Conservation (phyloP, 2,113 vertebrate genomes). For the Oriolus oriolus region DNA sequence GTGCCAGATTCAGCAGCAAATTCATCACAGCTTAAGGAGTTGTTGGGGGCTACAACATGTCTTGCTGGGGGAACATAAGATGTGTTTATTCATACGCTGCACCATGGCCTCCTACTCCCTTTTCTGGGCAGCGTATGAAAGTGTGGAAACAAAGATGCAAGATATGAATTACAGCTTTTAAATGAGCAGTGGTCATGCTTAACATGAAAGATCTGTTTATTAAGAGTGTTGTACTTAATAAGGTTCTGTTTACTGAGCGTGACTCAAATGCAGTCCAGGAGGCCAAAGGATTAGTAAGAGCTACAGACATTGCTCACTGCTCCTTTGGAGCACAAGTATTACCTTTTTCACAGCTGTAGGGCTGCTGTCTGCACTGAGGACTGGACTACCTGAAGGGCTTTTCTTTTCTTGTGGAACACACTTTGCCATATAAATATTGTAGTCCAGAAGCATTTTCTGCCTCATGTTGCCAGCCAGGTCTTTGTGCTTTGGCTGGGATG, state of each 20-base stretch:
- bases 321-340: neutral
- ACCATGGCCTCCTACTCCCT: neutral
- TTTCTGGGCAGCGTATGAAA: neutral
- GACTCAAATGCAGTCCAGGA: neutral
- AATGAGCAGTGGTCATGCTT: neutral
- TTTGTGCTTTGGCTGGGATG: slow-evolving; percentile 78
- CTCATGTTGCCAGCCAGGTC: slow-evolving; percentile 73
- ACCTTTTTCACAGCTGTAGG: slow-evolving; percentile 89
- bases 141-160: neutral
- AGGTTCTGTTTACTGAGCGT: neutral
- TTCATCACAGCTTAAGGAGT: neutral
- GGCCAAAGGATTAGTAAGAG: neutral
- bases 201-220: neutral
- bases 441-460: slow-evolving; percentile 91
- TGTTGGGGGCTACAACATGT: neutral
- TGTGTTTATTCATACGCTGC: neutral
- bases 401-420: slow-evolving; percentile 79
- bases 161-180: neutral
- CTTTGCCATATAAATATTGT: slow-evolving; percentile 91
- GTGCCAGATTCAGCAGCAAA: neutral
- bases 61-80: neutral
- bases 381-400: slow-evolving; percentile 81
- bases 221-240: neutral
- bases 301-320: neutral
- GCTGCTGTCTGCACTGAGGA: slow-evolving; percentile 86